These are phyloP conservation scores for Noturus placidus DNA, from an alignment of 2,113 vertebrate genomes.

Conservation along the genomic window DNA sequence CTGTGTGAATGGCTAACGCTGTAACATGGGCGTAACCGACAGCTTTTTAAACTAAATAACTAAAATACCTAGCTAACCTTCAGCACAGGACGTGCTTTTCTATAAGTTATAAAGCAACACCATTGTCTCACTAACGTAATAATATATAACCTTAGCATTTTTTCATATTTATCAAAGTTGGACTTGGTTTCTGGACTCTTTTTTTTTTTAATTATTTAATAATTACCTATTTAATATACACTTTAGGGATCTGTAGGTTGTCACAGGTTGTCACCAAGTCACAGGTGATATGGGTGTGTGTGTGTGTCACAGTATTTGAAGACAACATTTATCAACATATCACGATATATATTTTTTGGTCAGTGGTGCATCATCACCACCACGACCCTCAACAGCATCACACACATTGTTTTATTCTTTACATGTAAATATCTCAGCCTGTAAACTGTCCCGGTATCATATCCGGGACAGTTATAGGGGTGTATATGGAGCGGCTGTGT, in stretches of 20 bases:
- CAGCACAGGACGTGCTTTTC: neutral
- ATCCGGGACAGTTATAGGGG: too few relatives aligned
- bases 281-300: neutral
- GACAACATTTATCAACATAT: too few relatives aligned
- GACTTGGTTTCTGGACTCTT: neutral
- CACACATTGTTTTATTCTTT: neutral
- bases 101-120: neutral
- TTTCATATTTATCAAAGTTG: neutral
- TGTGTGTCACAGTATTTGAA: neutral
- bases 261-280: neutral
- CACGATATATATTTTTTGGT: too few relatives aligned
- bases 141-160: neutral
- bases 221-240: neutral
- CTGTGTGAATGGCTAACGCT: neutral
- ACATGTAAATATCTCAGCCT: neutral
- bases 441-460: neutral
- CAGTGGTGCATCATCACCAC: too few relatives aligned
- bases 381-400: too few relatives aligned
- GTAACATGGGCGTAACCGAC: constrained; percentile 10
- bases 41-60: neutral
- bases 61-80: too few relatives aligned
- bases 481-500: too few relatives aligned
- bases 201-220: too few relatives aligned
- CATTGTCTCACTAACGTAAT: neutral
- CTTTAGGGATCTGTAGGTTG: neutral